Conservation (phyloP, 2,113 vertebrate species). For the Rhinoderma darwinii region DNA sequence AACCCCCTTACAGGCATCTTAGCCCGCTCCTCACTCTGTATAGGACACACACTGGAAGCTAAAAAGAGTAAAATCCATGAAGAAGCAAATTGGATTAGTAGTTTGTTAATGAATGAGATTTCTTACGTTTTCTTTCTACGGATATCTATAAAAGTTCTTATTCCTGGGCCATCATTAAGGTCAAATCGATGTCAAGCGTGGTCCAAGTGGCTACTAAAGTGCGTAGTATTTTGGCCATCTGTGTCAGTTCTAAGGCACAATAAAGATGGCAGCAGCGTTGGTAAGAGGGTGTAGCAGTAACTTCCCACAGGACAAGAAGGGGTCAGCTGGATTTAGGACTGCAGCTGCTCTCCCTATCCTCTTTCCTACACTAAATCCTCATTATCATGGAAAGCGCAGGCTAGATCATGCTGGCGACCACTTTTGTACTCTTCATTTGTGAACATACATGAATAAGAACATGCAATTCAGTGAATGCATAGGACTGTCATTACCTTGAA, state of each 20-base stretch:
- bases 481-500: background rate
- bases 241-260: background rate
- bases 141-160: no score
- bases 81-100: no score
- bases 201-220: no score
- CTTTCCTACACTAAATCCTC: slow-evolving; percentile 55
- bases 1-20: no score
- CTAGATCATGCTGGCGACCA: background rate
- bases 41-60: no score
- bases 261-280: background rate
- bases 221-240: background rate
- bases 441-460: slow-evolving; percentile 58
- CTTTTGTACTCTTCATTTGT: background rate
- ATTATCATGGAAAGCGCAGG: slow-evolving; percentile 54
- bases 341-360: slow-evolving; percentile 56
- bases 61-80: no score
- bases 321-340: slow-evolving; percentile 54
- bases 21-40: no score
- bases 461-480: slow-evolving; percentile 51
- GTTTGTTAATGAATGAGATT: no score
- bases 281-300: background rate
- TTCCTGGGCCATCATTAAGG: background rate
- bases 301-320: slow-evolving; percentile 26
- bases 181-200: background rate
- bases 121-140: no score